Conservation (phyloP, 2,113 vertebrate species). For the Grammomys dolichurus region DNA sequence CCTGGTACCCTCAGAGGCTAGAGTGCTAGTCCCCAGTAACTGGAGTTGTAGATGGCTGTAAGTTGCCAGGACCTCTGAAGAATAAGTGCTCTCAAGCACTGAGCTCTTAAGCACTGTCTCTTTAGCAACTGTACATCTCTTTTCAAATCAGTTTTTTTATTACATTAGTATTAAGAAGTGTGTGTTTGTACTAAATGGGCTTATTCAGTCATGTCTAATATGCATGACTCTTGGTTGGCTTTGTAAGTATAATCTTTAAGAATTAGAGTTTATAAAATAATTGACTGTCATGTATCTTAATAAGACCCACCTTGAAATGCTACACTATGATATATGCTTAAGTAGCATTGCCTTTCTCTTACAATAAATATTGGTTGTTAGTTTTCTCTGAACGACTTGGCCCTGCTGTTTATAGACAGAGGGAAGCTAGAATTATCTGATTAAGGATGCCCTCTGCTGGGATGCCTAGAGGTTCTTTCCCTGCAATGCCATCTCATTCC, state of each 20-base stretch:
- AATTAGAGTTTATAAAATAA: neutral
- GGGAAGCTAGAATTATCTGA: neutral
- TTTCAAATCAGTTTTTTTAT: neutral
- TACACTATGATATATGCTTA: neutral
- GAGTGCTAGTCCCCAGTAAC: neutral
- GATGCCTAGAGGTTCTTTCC: neutral
- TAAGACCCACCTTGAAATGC: neutral
- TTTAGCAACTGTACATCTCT: neutral
- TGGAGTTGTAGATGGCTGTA: neutral
- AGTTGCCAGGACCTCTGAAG: neutral
- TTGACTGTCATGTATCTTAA: neutral
- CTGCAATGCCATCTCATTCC: neutral
- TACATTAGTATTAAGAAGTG: neutral
- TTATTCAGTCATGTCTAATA: neutral
- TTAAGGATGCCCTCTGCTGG: neutral
- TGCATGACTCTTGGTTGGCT: neutral
- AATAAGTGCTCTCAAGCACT: neutral
- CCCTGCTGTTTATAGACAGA: too few relatives aligned
- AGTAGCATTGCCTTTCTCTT: neutral
- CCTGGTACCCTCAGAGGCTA: neutral
- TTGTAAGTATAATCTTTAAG: constrained; percentile 52
- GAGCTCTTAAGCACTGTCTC: neutral
- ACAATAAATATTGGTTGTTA: constrained; percentile 13
- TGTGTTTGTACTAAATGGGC: neutral
- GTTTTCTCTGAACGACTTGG: neutral